Percentiles rank a stretch among this genome's conserved stretches.
phyloP scores from a whole-genome alignment of 2,113 vertebrate species.

The Carettochelys insculpta region DNA sequence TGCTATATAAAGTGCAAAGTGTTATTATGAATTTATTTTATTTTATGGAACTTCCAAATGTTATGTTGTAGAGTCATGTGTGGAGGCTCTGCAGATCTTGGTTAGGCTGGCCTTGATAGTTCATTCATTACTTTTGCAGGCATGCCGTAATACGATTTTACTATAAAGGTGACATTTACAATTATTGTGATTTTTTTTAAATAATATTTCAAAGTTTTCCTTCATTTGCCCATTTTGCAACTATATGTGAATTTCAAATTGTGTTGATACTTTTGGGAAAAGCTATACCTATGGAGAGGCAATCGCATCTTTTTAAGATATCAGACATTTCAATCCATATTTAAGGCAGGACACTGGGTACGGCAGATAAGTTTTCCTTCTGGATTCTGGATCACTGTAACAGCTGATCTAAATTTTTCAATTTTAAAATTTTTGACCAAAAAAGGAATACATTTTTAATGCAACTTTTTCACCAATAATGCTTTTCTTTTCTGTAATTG shows the following conservation, averaged over 20 bases:
- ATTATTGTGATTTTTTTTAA: not conserved
- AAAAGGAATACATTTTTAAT: not conserved
- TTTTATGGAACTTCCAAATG: not conserved
- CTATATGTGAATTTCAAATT: slow-evolving; percentile 32
- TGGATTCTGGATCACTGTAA: not conserved
- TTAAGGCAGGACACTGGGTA: not conserved
- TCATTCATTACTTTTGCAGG: slow-evolving; percentile 20
- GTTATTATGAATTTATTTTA: not conserved
- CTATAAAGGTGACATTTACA: not conserved
- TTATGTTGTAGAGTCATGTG: not conserved
- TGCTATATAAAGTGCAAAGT: not conserved
- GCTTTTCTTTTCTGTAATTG: not conserved
- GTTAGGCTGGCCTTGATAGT: slow-evolving; percentile 5
- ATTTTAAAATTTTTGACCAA: not conserved
- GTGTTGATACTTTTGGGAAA: slow-evolving; percentile 4
- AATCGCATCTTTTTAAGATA: slow-evolving; percentile 1
- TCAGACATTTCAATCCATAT: not conserved
- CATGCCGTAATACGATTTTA: not conserved
- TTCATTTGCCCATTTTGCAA: not conserved
- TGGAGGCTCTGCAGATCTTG: slow-evolving; percentile 11
- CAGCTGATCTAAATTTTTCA: not conserved
- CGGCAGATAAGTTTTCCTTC: not conserved
- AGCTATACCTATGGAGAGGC: not conserved
- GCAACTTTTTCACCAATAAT: not conserved
- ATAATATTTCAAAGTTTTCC: not conserved